phyloP scores from a whole-genome alignment of 2,888 invertebrate species.

The Hoplodrina ambigua region DNA sequence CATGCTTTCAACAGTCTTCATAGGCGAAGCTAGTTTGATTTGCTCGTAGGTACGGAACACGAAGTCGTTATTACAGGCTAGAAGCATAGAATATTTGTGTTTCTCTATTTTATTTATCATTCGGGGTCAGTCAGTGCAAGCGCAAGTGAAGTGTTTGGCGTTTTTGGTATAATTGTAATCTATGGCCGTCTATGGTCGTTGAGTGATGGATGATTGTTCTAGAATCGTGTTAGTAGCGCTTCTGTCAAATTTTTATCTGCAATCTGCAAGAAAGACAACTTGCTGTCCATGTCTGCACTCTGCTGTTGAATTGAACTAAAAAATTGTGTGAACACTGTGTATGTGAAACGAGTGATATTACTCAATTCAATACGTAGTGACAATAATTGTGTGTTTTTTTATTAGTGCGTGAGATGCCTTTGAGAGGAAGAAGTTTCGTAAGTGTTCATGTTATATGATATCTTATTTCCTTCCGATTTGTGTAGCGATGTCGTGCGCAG shows the following conservation, averaged over 20 bases:
- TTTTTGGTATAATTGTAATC: constrained; percentile 7
- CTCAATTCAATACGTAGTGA: constrained; percentile 49
- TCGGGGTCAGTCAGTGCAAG: too few species aligned
- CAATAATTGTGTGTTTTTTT: constrained; percentile 63
- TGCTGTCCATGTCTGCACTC: constrained; percentile 32
- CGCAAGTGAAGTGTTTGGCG: background rate
- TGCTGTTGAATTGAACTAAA: constrained; percentile 36
- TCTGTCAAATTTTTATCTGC: constrained; percentile 71
- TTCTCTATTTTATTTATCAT: too few species aligned
- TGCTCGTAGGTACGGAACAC: too few species aligned
- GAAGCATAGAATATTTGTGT: too few species aligned
- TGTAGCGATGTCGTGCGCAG: constrained; percentile 56
- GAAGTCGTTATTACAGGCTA: too few species aligned
- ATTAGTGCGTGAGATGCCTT: constrained; percentile 84
- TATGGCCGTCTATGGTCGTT: constrained; percentile 31
- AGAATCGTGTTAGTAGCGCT: constrained; percentile 71
- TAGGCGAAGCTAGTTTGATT: too few species aligned
- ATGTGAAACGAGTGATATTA: constrained; percentile 57
- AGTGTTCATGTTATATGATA: constrained; percentile 73
- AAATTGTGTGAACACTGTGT: constrained; percentile 64
- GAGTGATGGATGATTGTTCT: constrained; percentile 79
- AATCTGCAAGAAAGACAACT: constrained; percentile 52
- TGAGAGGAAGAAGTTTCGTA: constrained; percentile 86
- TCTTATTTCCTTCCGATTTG: constrained; percentile 64
- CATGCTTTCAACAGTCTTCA: too few species aligned